phyloP scores from a whole-genome alignment of 2,797 vertebrate species.

The Lindbergichthys nudifrons region DNA sequence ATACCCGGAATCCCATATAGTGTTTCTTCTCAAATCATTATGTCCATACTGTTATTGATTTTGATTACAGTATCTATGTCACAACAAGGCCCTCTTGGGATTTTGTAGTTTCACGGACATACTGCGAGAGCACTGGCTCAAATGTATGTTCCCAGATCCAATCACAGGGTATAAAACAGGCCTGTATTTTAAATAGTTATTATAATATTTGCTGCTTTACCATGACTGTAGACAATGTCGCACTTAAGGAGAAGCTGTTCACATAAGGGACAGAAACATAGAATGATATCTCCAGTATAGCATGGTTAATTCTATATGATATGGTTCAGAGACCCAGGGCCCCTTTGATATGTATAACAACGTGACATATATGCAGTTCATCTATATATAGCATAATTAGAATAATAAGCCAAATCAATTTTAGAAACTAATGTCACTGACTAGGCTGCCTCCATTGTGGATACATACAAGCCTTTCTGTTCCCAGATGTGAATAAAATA shows the following conservation, averaged over 20 bases:
- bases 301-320: constrained; percentile 36
- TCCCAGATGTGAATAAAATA: constrained; percentile 33
- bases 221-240: constrained; percentile 15
- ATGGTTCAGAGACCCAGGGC: constrained; percentile 24
- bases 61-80: constrained; percentile 32
- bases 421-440: constrained; percentile 36
- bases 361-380: constrained; percentile 1
- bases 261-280: constrained; percentile 4
- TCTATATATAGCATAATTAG: constrained; percentile 32
- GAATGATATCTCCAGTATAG: neutral
- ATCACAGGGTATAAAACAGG: neutral
- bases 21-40: constrained; percentile 11
- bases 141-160: constrained; percentile 5
- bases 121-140: constrained; percentile 7
- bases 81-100: constrained; percentile 20
- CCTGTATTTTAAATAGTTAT: neutral
- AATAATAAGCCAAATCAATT: constrained; percentile 53
- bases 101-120: constrained; percentile 20
- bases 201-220: neutral
- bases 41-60: constrained; percentile 14
- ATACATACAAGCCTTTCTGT: constrained; percentile 20
- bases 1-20: constrained; percentile 14
- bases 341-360: constrained; percentile 36
- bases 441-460: constrained; percentile 4
- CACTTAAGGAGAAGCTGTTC: neutral